Evolutionary conservation across 2,113 vertebrate species (phyloP), one percentile per base, ranked within the genome.

Genomic region (Triplophysa rosa): DNA sequence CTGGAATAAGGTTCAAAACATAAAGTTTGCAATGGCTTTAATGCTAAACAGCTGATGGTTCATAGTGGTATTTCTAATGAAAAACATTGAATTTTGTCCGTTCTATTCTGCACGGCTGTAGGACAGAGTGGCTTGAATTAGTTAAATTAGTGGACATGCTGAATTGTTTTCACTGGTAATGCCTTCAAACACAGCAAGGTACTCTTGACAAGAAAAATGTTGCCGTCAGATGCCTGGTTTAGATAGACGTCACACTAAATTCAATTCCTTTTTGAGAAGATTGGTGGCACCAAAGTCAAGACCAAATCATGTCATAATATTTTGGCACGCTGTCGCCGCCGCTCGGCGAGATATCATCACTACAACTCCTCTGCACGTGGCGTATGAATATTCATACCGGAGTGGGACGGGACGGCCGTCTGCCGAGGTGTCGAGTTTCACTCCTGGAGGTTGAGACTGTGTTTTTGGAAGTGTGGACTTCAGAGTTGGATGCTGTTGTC

Each of bases 261-360:
- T 80, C 88, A 91, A 59, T 93, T 90, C 90, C 88, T 24, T 80
- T 68, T 66, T 54, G 52, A 68, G 81, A 16, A 90, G 91, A 86
- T 89, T 87, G 93, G 91, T 88, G 93, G 92, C 92, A 91, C 91
- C 90, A 93, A 83, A 93, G 91, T 87, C 89, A 90, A 37, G 67
- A 47, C 9, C 16, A 24, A 82, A 61, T 67, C 79, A 82, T 37
- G 45, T 58, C 78, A 29, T 70, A 33, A 49, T 47, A 63, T 59
- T 83, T 85, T 81, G 64, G 40, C 61, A 24, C 59, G 24, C 63
- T 79, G 67, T 81, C 83, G 76, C 79, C 83, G 79, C 76, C 72
- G 37, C 45, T 62, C 67, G 88, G 85, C 58, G 74, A n/a, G 11
- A 1, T 21, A 1, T 14, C 79, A 84, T 81, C 86, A 73, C 40